Conservation (phyloP, 2,888 invertebrate species). For the Mellilla xanthometata region DNA sequence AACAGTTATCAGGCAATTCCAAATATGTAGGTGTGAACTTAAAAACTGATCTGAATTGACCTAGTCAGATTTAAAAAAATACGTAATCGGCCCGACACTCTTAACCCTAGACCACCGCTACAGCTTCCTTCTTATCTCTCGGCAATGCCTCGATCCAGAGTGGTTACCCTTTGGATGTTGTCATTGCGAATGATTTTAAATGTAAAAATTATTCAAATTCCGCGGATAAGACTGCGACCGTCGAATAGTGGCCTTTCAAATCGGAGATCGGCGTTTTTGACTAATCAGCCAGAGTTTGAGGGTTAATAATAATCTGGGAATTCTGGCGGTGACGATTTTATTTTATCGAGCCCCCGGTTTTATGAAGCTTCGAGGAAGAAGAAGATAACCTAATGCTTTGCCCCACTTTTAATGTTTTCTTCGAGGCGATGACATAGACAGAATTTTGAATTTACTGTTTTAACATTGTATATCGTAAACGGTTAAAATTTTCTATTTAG, state of each 20-base stretch:
- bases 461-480: too few relatives aligned
- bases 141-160: slow-evolving; percentile 76
- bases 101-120: slow-evolving; percentile 36
- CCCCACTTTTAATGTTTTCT: too few relatives aligned
- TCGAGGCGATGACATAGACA: too few relatives aligned
- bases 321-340: slow-evolving; percentile 16
- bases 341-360: slow-evolving; percentile 11
- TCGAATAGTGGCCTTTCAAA: slow-evolving; percentile 67
- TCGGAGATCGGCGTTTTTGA: slow-evolving; percentile 65
- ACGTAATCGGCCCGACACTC: neutral
- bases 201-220: slow-evolving; percentile 82
- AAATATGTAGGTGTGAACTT: too few relatives aligned
- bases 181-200: slow-evolving; percentile 82
- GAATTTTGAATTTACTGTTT: too few relatives aligned
- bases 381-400: too few relatives aligned
- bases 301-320: slow-evolving; percentile 23
- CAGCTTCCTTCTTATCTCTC: slow-evolving; percentile 74
- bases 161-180: slow-evolving; percentile 82
- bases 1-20: too few relatives aligned
- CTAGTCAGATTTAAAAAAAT: too few relatives aligned
- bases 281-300: slow-evolving; percentile 45
- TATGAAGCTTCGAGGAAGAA: too few relatives aligned
- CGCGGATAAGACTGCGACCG: slow-evolving; percentile 68
- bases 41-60: too few relatives aligned
- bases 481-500: too few relatives aligned